Conservation (phyloP, 2,113 vertebrate species). For the Gulo gulo region DNA sequence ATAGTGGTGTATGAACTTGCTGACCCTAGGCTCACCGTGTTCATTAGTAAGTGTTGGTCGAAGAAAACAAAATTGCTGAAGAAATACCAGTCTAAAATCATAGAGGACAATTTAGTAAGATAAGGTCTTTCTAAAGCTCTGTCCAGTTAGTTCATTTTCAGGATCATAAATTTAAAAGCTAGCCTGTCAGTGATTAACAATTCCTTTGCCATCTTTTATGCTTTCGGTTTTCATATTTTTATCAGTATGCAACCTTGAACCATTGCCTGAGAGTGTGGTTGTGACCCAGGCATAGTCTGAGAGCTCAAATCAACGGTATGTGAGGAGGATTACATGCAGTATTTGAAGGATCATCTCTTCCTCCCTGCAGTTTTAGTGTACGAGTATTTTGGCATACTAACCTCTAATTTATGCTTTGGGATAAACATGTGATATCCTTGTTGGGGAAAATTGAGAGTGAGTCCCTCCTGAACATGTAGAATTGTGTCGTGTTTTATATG, state of each 20-base stretch:
- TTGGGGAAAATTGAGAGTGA: background rate
- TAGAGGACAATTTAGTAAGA: background rate
- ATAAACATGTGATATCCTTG: background rate
- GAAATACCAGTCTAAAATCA: slow-evolving; percentile 47
- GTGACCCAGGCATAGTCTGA: background rate
- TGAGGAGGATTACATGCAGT: background rate
- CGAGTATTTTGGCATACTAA: background rate
- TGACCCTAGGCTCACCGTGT: background rate
- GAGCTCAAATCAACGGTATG: background rate
- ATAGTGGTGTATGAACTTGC: background rate
- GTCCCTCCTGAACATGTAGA: background rate
- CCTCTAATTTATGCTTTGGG: background rate
- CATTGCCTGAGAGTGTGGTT: background rate
- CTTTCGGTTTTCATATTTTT: background rate
- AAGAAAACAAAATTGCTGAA: background rate
- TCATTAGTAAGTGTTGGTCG: background rate
- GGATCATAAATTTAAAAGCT: background rate
- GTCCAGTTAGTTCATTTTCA: background rate
- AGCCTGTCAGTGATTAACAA: background rate
- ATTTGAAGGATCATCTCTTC: background rate
- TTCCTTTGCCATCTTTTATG: background rate
- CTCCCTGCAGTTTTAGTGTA: background rate
- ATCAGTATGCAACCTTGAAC: background rate
- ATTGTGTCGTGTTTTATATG: background rate
- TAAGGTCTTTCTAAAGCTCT: background rate